These are phyloP conservation scores for Keiferia lycopersicella DNA, from an alignment of 2,888 invertebrate species.

Conservation along the genomic window DNA sequence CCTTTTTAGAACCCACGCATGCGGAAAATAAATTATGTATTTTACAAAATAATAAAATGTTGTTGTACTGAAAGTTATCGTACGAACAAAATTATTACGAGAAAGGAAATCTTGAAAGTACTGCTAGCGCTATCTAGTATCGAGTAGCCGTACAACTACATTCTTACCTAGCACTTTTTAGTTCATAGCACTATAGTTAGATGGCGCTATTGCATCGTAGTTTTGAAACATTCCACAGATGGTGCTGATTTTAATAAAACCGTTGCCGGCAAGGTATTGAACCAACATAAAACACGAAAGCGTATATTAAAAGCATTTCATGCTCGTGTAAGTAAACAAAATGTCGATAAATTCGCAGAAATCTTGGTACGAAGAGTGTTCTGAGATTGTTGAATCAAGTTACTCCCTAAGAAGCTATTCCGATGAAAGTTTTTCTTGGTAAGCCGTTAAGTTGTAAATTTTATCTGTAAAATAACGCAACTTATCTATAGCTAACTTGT, in stretches of 20 bases:
- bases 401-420: constrained; percentile 64
- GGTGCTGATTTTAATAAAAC: constrained; percentile 7
- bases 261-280: constrained; percentile 43
- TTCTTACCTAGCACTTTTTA: background rate
- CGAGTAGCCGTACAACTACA: background rate
- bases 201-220: background rate
- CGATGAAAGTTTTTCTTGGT: constrained; percentile 66
- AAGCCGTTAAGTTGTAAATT: no score
- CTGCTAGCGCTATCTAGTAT: constrained; percentile 1
- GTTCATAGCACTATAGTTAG: background rate
- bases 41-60: no score
- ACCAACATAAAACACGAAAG: constrained; percentile 38
- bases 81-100: no score
- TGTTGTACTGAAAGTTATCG: no score
- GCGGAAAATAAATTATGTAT: no score
- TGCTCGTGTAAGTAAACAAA: constrained; percentile 29
- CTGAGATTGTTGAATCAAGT: constrained; percentile 66
- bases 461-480: no score
- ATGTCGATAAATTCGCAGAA: constrained; percentile 73
- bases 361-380: constrained; percentile 65
- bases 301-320: background rate
- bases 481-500: no score
- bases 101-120: background rate
- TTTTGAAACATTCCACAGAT: constrained; percentile 17
- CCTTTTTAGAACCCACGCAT: no score